Conservation (phyloP, 2,888 invertebrate genomes). For the Epiblema foenella region DNA sequence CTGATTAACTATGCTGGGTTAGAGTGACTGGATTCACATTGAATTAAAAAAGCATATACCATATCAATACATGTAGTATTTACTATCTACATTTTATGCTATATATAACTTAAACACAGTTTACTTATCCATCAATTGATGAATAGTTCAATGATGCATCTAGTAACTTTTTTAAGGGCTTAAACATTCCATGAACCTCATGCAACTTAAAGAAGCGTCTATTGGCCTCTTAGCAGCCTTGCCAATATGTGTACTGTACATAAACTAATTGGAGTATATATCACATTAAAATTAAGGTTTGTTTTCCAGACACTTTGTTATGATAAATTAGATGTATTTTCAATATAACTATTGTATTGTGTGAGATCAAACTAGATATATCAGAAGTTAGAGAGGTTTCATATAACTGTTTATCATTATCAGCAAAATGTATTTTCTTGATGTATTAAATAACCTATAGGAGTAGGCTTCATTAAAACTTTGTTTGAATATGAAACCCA, state of each 20-base stretch:
- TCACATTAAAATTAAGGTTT: conserved; percentile 44
- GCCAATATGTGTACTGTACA: conserved; percentile 55
- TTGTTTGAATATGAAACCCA: conserved; percentile 1
- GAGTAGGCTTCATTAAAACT: conserved; percentile 6
- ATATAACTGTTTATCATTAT: conserved; percentile 26
- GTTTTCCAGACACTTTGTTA: conserved; percentile 56
- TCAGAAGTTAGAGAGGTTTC: conserved; percentile 31
- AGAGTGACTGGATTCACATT: conserved; percentile 71
- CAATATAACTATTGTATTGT: conserved; percentile 36
- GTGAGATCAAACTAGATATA: conserved; percentile 42
- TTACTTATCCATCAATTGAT: neutral
- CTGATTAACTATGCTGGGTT: conserved; percentile 64
- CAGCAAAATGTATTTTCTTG: conserved; percentile 28
- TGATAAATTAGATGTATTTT: conserved; percentile 40
- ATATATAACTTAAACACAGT: neutral
- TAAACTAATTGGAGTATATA: conserved; percentile 53
- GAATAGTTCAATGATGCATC: conserved; percentile 62
- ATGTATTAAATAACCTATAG: conserved; percentile 22
- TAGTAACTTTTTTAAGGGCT: conserved; percentile 74
- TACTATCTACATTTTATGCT: neutral
- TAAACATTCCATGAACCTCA: conserved; percentile 81
- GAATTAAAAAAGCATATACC: conserved; percentile 46
- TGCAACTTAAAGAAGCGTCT: conserved; percentile 71
- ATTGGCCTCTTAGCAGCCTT: conserved; percentile 63
- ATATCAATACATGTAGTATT: conserved; percentile 4